phyloP scores from a whole-genome alignment of 2,888 invertebrate genomes.

The Ethmia dodecea region DNA sequence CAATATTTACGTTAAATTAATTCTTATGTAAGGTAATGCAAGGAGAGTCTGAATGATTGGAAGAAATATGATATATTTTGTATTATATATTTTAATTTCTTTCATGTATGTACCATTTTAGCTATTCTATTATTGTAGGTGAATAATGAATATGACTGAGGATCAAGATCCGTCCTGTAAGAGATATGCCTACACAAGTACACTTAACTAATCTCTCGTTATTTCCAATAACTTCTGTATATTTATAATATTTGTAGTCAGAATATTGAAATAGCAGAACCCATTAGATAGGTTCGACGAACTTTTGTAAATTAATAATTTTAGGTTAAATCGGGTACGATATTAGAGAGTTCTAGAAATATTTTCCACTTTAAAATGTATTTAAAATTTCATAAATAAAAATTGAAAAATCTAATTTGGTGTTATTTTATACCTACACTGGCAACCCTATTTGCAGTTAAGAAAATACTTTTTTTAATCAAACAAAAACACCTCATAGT shows the following conservation, averaged over 20 bases:
- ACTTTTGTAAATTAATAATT: slow-evolving; percentile 51
- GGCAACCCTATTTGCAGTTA: not conserved
- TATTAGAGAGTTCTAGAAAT: slow-evolving; percentile 41
- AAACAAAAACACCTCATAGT: not conserved
- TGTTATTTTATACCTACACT: slow-evolving; percentile 1
- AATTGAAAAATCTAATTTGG: slow-evolving; percentile 32
- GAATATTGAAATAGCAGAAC: slow-evolving; percentile 37
- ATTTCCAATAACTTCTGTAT: slow-evolving; percentile 26
- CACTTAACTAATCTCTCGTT: slow-evolving; percentile 20
- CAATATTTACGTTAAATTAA: slow-evolving; percentile 20
- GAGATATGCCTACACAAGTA: slow-evolving; percentile 25
- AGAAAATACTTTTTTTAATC: not conserved
- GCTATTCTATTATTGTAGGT: slow-evolving; percentile 17
- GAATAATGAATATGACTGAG: slow-evolving; percentile 35
- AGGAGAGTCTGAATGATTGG: slow-evolving; percentile 16
- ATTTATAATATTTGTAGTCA: slow-evolving; percentile 40
- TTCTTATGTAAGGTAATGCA: slow-evolving; percentile 15
- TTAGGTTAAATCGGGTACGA: slow-evolving; percentile 34
- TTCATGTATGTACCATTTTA: slow-evolving; percentile 26
- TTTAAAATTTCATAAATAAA: slow-evolving; percentile 68
- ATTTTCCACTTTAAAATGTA: slow-evolving; percentile 58
- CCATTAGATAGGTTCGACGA: slow-evolving; percentile 31
- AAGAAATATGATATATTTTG: slow-evolving; percentile 31
- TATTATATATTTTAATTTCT: slow-evolving; percentile 32
- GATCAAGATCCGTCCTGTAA: slow-evolving; percentile 35